These are phyloP conservation scores for Pristionchus mayeri DNA, from an alignment of 2,888 invertebrate species.

Conservation along the genomic window DNA sequence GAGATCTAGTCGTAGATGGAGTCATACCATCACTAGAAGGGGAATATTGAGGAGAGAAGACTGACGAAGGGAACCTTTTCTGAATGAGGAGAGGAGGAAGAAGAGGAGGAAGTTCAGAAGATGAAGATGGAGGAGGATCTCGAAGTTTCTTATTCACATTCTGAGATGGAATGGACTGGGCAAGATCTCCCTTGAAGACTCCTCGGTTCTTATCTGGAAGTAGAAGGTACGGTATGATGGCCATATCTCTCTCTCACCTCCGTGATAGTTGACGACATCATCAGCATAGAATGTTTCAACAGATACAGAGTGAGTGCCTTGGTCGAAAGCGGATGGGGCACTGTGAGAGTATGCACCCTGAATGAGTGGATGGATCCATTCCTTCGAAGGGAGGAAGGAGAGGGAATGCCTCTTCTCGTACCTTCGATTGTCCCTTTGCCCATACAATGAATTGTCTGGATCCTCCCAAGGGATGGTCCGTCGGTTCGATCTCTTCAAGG, in stretches of 20 bases:
- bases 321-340: constrained; percentile 60
- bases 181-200: constrained; percentile 34
- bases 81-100: constrained; percentile 13
- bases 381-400: too few relatives aligned
- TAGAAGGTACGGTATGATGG: background rate
- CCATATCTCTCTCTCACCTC: constrained; percentile 2
- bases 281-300: constrained; percentile 51
- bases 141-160: background rate
- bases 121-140: background rate
- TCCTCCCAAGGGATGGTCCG: constrained; percentile 74
- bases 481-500: constrained; percentile 74
- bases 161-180: background rate
- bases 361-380: too few relatives aligned
- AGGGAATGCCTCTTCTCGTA: constrained; percentile 38
- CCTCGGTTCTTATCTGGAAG: constrained; percentile 42
- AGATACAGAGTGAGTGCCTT: constrained; percentile 52
- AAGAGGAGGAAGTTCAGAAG: background rate
- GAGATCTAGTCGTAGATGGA: background rate
- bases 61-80: background rate
- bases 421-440: constrained; percentile 69
- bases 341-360: constrained; percentile 57
- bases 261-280: constrained; percentile 55
- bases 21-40: background rate
- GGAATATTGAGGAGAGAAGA: background rate
- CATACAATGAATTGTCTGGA: constrained; percentile 66